Evolutionary conservation across 1,140 invertebrate genomes (phyloP).

Genomic region (Stratiolaelaps scimitus): DNA sequence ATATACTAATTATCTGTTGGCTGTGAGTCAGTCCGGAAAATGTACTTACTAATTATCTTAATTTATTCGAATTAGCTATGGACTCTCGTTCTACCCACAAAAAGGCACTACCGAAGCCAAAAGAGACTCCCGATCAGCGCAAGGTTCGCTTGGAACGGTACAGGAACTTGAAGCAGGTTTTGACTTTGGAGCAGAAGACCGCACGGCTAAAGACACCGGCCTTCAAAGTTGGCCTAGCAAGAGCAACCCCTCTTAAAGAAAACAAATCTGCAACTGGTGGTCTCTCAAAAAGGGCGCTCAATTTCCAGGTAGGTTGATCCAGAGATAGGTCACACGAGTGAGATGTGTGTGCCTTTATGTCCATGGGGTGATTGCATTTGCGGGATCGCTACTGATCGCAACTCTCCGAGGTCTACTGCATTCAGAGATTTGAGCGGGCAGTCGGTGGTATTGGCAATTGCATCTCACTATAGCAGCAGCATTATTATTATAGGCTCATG

Average conservation of each 20-base stretch:
- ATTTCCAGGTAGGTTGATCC: conserved; percentile 8
- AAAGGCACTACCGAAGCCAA: not conserved
- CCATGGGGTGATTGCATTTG: no score
- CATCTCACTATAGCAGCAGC: no score
- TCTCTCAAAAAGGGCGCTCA: not conserved
- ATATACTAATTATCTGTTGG: no score
- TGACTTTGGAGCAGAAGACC: not conserved
- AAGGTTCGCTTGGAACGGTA: conserved; percentile 4
- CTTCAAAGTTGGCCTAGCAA: not conserved
- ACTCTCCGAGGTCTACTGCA: no score
- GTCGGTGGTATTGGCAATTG: no score
- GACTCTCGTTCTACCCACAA: not conserved
- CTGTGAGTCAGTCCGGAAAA: not conserved
- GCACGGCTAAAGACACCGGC: conserved; percentile 9
- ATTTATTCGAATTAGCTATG: not conserved
- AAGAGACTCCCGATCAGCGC: not conserved
- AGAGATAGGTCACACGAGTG: no score
- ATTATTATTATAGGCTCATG: no score
- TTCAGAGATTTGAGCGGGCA: no score
- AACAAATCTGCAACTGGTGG: not conserved
- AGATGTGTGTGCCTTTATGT: no score
- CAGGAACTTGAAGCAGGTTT: not conserved
- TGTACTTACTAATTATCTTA: not conserved
- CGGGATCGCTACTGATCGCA: no score
- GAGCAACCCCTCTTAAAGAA: not conserved